Percentiles rank a stretch among this genome's conserved stretches.
Evolutionary conservation across 2,888 invertebrate genomes (phyloP).

Genomic region (Galerucella pusilla): DNA sequence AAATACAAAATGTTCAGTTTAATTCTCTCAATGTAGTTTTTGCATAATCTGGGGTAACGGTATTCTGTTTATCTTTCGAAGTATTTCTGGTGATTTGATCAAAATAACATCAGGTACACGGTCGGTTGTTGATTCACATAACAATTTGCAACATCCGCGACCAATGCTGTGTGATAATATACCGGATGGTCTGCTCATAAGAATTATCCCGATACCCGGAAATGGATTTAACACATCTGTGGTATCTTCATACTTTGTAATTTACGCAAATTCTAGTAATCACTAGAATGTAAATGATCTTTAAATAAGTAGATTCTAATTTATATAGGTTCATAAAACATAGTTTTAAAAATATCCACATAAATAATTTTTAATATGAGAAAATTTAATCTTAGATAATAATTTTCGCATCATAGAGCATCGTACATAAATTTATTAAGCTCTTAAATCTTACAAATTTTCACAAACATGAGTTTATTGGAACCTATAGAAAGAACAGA

Average conservation of each 20-base stretch:
- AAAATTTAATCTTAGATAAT: too few species aligned
- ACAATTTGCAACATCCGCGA: constrained; percentile 14
- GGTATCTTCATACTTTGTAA: not conserved
- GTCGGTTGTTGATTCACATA: constrained; percentile 24
- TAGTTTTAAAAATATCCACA: too few species aligned
- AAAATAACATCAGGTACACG: constrained; percentile 36
- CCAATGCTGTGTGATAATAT: constrained; percentile 9
- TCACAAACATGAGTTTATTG: too few species aligned
- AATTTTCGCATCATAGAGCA: too few species aligned
- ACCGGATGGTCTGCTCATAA: constrained; percentile 4
- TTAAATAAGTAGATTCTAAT: not conserved
- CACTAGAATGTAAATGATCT: not conserved
- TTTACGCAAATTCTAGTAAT: not conserved
- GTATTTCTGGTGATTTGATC: constrained; percentile 39
- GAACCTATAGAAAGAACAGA: too few species aligned
- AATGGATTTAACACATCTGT: not conserved
- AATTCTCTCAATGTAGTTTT: constrained; percentile 32
- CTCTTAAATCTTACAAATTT: too few species aligned
- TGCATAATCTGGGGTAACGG: constrained; percentile 42
- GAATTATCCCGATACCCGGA: not conserved
- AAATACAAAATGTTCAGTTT: constrained; percentile 25
- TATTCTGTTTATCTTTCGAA: constrained; percentile 39
- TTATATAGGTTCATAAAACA: too few species aligned
- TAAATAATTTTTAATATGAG: too few species aligned
- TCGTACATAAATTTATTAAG: too few species aligned